These are phyloP conservation scores for Cervus canadensis DNA, from an alignment of 2,113 vertebrate genomes.

Conservation along the genomic window DNA sequence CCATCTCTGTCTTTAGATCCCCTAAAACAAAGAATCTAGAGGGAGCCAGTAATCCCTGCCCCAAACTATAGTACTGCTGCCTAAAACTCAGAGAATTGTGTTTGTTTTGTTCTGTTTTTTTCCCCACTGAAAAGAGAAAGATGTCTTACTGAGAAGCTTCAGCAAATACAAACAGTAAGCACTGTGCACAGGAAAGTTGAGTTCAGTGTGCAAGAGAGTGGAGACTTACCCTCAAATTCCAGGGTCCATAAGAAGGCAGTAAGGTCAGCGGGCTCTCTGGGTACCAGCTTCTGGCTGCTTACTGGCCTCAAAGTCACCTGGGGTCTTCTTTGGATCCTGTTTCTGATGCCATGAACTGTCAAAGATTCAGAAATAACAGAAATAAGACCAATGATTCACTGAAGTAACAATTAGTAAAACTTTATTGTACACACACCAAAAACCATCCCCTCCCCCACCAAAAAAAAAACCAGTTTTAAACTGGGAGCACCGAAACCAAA, in stretches of 20 bases:
- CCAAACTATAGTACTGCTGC: neutral
- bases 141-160: neutral
- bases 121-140: neutral
- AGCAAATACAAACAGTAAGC: neutral
- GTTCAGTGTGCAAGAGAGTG: neutral
- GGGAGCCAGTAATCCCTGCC: neutral
- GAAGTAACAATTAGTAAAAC: neutral
- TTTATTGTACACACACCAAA: neutral
- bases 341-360: neutral
- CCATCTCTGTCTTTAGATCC: neutral
- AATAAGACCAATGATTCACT: neutral
- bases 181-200: neutral
- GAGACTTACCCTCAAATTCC: neutral
- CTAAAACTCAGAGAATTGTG: neutral
- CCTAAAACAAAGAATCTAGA: neutral
- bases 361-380: neutral
- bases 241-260: neutral
- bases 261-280: neutral
- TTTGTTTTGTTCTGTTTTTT: neutral
- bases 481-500: neutral
- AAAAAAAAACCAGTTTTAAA: neutral
- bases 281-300: neutral
- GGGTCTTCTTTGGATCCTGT: neutral
- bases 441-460: rapidly evolving
- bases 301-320: neutral